Evolutionary conservation across 2,797 vertebrate species (phyloP).

Genomic region (Oreortyx pictus): DNA sequence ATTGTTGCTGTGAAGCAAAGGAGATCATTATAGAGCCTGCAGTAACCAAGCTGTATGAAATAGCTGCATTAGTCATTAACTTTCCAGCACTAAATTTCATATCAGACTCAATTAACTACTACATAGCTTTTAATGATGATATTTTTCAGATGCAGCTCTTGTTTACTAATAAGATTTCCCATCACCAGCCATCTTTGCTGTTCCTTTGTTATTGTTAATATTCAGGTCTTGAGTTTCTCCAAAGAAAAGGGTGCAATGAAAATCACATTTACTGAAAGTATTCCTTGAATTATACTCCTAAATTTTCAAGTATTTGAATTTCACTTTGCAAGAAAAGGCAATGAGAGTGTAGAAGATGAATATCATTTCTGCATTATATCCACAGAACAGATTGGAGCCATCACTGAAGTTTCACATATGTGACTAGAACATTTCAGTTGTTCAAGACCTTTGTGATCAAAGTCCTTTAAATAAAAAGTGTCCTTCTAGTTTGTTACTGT

Average conservation of each 20-base stretch:
- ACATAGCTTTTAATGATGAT: constrained; percentile 83
- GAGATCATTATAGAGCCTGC: constrained; percentile 79
- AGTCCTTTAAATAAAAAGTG: constrained; percentile 60
- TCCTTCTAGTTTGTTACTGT: constrained; percentile 42
- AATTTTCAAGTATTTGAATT: constrained; percentile 69
- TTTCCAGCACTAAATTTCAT: constrained; percentile 83
- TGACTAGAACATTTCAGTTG: constrained; percentile 41
- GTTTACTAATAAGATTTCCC: constrained; percentile 83
- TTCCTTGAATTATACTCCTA: constrained; percentile 67
- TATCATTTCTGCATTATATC: constrained; percentile 22
- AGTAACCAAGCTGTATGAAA: constrained; percentile 83
- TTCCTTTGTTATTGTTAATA: constrained; percentile 75
- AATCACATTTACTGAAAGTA: constrained; percentile 73
- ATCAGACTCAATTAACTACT: constrained; percentile 85
- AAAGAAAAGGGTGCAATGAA: constrained; percentile 75
- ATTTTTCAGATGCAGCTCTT: constrained; percentile 80
- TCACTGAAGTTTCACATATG: constrained; percentile 41
- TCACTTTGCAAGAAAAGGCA: constrained; percentile 65
- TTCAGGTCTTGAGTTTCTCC: constrained; percentile 72
- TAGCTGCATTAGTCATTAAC: constrained; percentile 84
- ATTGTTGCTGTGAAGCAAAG: constrained; percentile 79
- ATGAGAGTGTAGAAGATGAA: constrained; percentile 3
- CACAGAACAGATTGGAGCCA: constrained; percentile 10
- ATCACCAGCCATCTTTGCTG: constrained; percentile 67
- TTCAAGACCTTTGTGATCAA: constrained; percentile 53